Evolutionary conservation across 2,888 invertebrate genomes (phyloP).

Genomic region (Gerosis bhagava): DNA sequence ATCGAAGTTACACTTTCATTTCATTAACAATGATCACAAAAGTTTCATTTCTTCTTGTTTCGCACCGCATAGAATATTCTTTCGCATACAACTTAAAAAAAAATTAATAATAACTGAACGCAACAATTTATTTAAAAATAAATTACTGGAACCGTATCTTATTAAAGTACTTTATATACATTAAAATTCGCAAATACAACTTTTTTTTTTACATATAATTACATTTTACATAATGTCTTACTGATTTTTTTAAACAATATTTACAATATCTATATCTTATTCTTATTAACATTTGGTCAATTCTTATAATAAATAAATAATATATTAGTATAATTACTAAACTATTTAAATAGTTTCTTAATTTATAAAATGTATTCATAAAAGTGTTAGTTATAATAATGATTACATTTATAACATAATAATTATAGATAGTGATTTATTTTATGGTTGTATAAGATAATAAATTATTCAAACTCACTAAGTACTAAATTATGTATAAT

Average conservation of each 20-base stretch:
- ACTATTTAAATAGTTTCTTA: conserved; percentile 14
- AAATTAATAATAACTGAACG: conserved; percentile 58
- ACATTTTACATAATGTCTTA: conserved; percentile 58
- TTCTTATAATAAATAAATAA: conserved; percentile 66
- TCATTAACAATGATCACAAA: conserved; percentile 80
- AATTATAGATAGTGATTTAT: no score
- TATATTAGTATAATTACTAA: no score
- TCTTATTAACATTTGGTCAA: conserved; percentile 79
- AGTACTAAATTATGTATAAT: no score
- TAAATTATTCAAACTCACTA: no score
- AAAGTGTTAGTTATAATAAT: conserved; percentile 11
- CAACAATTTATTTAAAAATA: conserved; percentile 68
- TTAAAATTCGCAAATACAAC: conserved; percentile 76
- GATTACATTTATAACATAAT: not conserved
- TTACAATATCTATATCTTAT: conserved; percentile 46
- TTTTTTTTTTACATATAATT: conserved; percentile 56
- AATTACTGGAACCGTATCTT: conserved; percentile 64
- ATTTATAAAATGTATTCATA: conserved; percentile 11
- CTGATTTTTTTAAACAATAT: conserved; percentile 53
- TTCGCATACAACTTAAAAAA: conserved; percentile 68
- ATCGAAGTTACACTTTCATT: conserved; percentile 79
- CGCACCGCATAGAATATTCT: conserved; percentile 75
- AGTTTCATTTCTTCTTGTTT: conserved; percentile 64
- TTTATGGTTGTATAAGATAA: no score
- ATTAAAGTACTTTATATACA: conserved; percentile 60